A percentile compares a stretch with the other conserved stretches of the same genome.
Evolutionary conservation across 2,888 invertebrate species (phyloP).

Genomic region (Odontocerum albicorne): DNA sequence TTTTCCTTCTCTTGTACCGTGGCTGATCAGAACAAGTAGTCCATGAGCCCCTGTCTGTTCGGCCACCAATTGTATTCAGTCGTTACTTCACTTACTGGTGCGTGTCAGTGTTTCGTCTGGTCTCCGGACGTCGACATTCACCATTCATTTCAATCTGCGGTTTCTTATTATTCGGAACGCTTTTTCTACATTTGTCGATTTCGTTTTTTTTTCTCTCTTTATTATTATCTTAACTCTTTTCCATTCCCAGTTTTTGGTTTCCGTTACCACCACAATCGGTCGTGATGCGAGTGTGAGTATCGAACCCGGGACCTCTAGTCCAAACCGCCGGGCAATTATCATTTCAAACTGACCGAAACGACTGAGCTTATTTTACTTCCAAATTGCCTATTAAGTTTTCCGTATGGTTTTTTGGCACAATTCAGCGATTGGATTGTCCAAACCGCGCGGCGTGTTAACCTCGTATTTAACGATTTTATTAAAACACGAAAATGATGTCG

Average conservation of each 20-base stretch:
- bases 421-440: slow-evolving; percentile 18
- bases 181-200: slow-evolving; percentile 26
- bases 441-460: slow-evolving; percentile 13
- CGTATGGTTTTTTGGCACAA: slow-evolving; percentile 26
- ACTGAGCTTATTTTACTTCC: slow-evolving; percentile 19
- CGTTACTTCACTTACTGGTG: slow-evolving; percentile 27
- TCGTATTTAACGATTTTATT: slow-evolving; percentile 10
- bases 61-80: neutral
- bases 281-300: slow-evolving; percentile 19
- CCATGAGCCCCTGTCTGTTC: slow-evolving; percentile 1
- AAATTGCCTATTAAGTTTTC: slow-evolving; percentile 20
- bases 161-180: slow-evolving; percentile 25
- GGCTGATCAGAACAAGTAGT: too few species aligned
- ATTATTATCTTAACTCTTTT: slow-evolving; percentile 3
- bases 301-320: slow-evolving; percentile 23
- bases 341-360: slow-evolving; percentile 27
- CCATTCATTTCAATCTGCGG: slow-evolving; percentile 28
- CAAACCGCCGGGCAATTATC: slow-evolving; percentile 29
- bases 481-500: neutral
- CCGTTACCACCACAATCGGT: slow-evolving; percentile 16
- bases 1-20: too few species aligned
- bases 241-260: slow-evolving; percentile 17
- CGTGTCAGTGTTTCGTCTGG: slow-evolving; percentile 13
- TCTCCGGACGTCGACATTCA: slow-evolving; percentile 10
- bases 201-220: slow-evolving; percentile 14